A percentile compares a stretch with the other conserved stretches of the same genome.
Conservation (phyloP, 2,888 invertebrate genomes). For the Selenia dentaria region DNA sequence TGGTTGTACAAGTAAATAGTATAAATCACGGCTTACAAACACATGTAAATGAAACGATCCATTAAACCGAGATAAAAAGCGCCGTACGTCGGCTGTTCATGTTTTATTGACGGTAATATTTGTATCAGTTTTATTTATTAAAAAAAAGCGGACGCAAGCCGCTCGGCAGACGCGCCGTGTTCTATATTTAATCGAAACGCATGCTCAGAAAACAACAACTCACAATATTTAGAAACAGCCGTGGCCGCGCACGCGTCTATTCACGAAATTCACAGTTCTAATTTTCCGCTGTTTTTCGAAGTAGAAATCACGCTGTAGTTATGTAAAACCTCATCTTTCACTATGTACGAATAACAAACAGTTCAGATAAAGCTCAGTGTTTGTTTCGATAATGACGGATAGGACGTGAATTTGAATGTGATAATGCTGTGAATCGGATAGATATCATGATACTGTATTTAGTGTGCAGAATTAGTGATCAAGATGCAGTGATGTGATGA, state of each 20-base stretch:
- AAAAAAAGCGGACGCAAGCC: constrained; percentile 64
- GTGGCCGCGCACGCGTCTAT: constrained; percentile 59
- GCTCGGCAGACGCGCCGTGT: constrained; percentile 59
- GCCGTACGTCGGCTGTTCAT: constrained; percentile 50
- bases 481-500: constrained; percentile 25
- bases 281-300: neutral
- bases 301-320: neutral
- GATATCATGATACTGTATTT: neutral
- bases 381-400: constrained; percentile 19
- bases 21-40: constrained; percentile 35
- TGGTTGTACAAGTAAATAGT: constrained; percentile 33
- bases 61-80: constrained; percentile 65
- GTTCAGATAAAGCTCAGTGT: neutral
- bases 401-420: constrained; percentile 31
- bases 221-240: constrained; percentile 66
- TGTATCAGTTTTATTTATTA: constrained; percentile 71
- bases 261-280: constrained; percentile 1
- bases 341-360: neutral
- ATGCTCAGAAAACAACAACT: constrained; percentile 72
- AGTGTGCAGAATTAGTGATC: too few relatives aligned
- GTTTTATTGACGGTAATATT: constrained; percentile 74
- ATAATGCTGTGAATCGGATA: constrained; percentile 36
- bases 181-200: constrained; percentile 72
- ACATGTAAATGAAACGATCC: constrained; percentile 42
- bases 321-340: neutral